Percentiles rank a stretch among this genome's conserved stretches.
phyloP scores from a whole-genome alignment of 2,797 vertebrate species.

The Muscicapa comitata region DNA sequence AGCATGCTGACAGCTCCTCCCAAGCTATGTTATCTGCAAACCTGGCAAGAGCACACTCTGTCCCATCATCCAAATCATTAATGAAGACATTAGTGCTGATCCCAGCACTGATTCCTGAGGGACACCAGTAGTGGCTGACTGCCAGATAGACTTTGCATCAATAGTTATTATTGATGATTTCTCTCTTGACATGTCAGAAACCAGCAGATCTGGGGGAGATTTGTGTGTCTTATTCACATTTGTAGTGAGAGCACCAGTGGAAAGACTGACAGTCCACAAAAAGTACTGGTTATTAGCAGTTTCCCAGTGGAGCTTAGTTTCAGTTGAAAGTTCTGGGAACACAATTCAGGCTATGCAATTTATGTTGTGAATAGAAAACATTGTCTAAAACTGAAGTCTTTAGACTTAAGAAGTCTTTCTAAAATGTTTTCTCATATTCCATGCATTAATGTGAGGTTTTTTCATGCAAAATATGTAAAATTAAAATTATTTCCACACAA shows the following conservation, averaged over 20 bases:
- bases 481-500: not conserved
- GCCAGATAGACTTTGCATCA: not conserved
- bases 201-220: not conserved
- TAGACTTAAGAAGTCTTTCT: not conserved
- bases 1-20: not conserved
- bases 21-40: not conserved
- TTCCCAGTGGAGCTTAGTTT: not conserved
- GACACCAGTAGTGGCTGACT: not conserved
- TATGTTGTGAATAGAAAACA: not conserved
- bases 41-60: not conserved
- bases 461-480: not conserved
- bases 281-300: not conserved
- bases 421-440: not conserved
- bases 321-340: not conserved
- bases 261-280: not conserved
- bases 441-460: rapidly evolving
- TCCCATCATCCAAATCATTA: not conserved
- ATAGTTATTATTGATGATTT: not conserved
- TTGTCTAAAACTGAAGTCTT: not conserved
- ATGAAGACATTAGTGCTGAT: not conserved
- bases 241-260: not conserved
- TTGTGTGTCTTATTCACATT: not conserved
- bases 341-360: not conserved
- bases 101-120: not conserved
- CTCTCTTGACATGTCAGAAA: not conserved